A percentile compares a stretch with the other conserved stretches of the same genome.
phyloP scores from a whole-genome alignment of 1,140 invertebrate genomes.

The Luehdorfia chinensis region DNA sequence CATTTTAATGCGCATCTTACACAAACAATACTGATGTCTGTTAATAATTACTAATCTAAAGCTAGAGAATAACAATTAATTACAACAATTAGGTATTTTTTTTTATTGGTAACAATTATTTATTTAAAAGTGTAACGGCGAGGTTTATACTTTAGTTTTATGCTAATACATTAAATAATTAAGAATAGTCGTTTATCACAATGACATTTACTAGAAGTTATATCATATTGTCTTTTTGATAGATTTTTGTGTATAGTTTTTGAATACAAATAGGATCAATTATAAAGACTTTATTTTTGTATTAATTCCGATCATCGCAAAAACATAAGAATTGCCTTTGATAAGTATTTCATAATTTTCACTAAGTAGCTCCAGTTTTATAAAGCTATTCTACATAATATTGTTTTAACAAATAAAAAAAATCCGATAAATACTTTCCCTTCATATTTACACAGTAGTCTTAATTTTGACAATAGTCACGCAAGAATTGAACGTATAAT shows the following conservation, averaged over 20 bases:
- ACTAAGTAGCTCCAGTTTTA: no score
- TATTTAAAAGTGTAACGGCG: constrained; percentile 18
- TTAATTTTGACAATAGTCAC: no score
- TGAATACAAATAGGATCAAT: not conserved
- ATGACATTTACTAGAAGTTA: constrained; percentile 10
- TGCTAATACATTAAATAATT: constrained; percentile 21
- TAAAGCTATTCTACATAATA: no score
- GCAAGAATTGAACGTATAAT: no score
- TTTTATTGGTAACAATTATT: constrained; percentile 9
- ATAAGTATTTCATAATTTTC: not conserved
- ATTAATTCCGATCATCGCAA: no score
- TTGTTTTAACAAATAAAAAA: no score
- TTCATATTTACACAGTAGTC: no score
- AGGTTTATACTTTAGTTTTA: no score
- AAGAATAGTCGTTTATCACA: constrained; percentile 33
- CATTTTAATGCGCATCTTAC: constrained; percentile 10
- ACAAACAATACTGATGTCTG: constrained; percentile 16
- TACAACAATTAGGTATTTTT: constrained; percentile 12
- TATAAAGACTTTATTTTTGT: not conserved
- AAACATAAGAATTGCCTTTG: not conserved
- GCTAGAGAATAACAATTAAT: constrained; percentile 17
- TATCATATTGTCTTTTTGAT: not conserved
- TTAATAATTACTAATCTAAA: constrained; percentile 10
- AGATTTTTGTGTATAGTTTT: not conserved
- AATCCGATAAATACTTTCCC: no score